Base-by-base conservation (phyloP, 1,140 invertebrate species). In the Trichoplusia ni region DNA sequence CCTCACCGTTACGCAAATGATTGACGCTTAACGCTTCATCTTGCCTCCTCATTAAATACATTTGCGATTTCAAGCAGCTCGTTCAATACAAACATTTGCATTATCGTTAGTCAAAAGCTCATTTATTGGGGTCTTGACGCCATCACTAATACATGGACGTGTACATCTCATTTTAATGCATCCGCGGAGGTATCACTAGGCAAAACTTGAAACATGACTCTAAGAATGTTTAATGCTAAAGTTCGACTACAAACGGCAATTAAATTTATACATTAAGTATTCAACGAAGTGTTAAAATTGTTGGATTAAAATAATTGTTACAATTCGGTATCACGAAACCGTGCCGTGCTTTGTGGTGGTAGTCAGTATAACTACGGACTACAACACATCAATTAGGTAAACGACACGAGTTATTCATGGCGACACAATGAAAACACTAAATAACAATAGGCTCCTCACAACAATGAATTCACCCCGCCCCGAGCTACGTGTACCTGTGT, bases 1-100 rank as follows among this genome's bases (percentile, higher is more conserved):
- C 23, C 49, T 29, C 59, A 73, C 77, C 76, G 73, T 82, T 83
- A 85, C 69, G 76, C 71, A 79, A 84, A 84, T 76, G 38, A 53
- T 78, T 71, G 65, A 35, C 54, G 35, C 53, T n/a, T n/a, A n/a
- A n/a, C n/a, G n/a, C n/a, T n/a, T n/a, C 27, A 44, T 60, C 51
- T 67, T 35, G 31, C 40, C 42, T n/a, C 13, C 47, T 66, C 46
- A 63, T 64, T 65, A 64, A 60, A 49, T 61, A 11, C 13, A 11
- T 53, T 31, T 47, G 42, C 29, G 19, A 40, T 19, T 25, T 33
- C n/a, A 33, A 31, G 27, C 31, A 18, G 27, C 27, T 16, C 13
- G 31, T 29, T 49, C 27, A 27, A 14, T 29, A 4, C 25, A 27
- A 3, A 27, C 25, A 21, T 46, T 44, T 44, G 21, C 40, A 44